These are phyloP conservation scores for Monopterus albus DNA, from an alignment of 2,113 vertebrate genomes.

Conservation along the genomic window DNA sequence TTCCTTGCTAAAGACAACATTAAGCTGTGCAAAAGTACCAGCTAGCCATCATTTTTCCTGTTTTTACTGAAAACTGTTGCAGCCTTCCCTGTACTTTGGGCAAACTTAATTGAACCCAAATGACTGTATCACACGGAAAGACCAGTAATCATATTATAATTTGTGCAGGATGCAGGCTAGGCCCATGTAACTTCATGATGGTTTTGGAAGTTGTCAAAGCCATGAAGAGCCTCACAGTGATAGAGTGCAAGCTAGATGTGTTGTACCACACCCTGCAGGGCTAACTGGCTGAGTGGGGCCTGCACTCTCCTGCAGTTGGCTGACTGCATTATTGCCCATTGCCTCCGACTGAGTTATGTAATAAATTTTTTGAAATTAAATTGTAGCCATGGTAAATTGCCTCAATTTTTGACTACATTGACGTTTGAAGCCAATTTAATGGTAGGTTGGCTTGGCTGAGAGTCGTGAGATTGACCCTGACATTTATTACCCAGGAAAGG, in stretches of 20 bases:
- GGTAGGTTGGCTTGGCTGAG: conserved; percentile 50
- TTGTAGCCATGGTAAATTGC: conserved; percentile 52
- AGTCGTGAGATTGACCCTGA: conserved; percentile 61
- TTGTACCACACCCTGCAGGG: conserved; percentile 54
- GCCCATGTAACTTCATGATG: conserved; percentile 38
- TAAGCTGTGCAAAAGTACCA: not conserved
- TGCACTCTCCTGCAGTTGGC: conserved; percentile 42
- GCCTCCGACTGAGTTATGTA: conserved; percentile 56
- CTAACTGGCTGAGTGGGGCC: conserved; percentile 27
- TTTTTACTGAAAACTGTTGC: conserved; percentile 7
- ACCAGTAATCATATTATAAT: conserved; percentile 44
- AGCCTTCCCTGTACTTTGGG: conserved; percentile 9
- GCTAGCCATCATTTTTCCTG: conserved; percentile 5
- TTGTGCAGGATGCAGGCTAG: conserved; percentile 35
- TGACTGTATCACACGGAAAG: conserved; percentile 18
- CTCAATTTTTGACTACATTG: conserved; percentile 49
- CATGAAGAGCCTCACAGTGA: conserved; percentile 47
- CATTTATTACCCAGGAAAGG: conserved; percentile 57
- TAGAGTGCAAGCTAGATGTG: conserved; percentile 53
- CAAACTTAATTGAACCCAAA: not conserved
- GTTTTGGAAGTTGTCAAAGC: conserved; percentile 61
- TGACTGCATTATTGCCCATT: conserved; percentile 60
- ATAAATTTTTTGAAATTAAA: conserved; percentile 51
- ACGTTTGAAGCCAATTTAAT: conserved; percentile 66
- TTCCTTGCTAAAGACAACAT: not conserved